Conservation (phyloP, 2,113 vertebrate species). For the Thamnophis sirtalis region DNA sequence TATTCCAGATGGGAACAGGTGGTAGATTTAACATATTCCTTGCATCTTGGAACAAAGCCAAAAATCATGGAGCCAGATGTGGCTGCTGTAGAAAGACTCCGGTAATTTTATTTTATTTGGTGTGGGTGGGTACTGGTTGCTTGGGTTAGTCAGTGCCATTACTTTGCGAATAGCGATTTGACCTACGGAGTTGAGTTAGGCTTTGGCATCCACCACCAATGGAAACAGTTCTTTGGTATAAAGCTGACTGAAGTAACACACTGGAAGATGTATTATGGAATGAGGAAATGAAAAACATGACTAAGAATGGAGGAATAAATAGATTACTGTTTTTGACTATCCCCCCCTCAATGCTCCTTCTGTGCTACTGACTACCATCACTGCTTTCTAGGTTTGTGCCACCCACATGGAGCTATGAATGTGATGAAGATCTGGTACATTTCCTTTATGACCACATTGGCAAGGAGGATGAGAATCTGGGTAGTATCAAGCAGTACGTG, state of each 20-base stretch:
- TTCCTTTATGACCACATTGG: slow-evolving; percentile 92
- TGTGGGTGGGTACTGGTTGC: not conserved
- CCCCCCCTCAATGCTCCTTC: not conserved
- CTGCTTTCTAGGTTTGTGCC: slow-evolving; percentile 78
- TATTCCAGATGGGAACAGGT: slow-evolving; percentile 89
- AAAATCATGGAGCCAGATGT: slow-evolving; percentile 79
- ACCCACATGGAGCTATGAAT: slow-evolving; percentile 92
- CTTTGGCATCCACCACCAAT: not conserved
- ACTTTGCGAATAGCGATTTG: not conserved
- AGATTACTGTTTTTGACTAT: not conserved
- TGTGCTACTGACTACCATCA: not conserved
- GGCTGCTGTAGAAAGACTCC: slow-evolving; percentile 83
- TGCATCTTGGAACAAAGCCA: slow-evolving; percentile 83
- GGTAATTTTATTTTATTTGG: slow-evolving; percentile 65
- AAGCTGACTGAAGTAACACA: not conserved
- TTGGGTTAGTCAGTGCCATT: not conserved
- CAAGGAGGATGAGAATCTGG: slow-evolving; percentile 94
- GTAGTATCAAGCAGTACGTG: slow-evolving; percentile 93
- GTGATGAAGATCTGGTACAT: slow-evolving; percentile 94
- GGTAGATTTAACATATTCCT: slow-evolving; percentile 84
- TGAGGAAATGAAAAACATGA: not conserved
- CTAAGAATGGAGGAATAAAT: not conserved
- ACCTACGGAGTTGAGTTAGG: not conserved
- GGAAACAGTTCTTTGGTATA: not conserved
- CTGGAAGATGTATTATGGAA: not conserved